Evolutionary conservation across 2,888 invertebrate genomes (phyloP), one percentile per base, ranked within the genome.

Genomic region (Callinectes sapidus): DNA sequence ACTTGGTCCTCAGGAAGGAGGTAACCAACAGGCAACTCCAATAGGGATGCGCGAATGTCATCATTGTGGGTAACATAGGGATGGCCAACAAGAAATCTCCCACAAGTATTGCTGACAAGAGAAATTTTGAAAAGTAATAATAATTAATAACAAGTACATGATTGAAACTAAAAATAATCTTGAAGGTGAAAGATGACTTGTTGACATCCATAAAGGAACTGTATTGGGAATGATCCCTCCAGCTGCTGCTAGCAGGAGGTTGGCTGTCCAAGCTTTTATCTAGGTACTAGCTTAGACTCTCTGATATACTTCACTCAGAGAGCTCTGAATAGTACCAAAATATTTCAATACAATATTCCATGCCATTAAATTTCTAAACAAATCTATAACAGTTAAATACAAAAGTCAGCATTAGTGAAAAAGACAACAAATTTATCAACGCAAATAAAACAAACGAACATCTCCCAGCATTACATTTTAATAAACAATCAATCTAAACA

Each of bases 221-320:
- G 89, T 89, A 16, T 54, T 89, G 86, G 55, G 28, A n/a, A 54
- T 48, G 54, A 2, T 39, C 39, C n/a, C 16, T n/a, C 61, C 35
- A 89, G 71, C 48, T 54, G 39, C 66, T 85, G 61, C 13, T 61
- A 28, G 32, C 61, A 5, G 23, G 35, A n/a, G 35, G 35, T 54
- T 42, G 42, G n/a, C 23, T 28, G 54, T 3, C 42, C 89, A 61
- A 89, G 55, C 18, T 54, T 86, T 92, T 39, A 16, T 92, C 92
- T 92, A 92, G 92, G 92, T 92, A 90, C 92, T 90, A 35, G 92
- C 90, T 90, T 92, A 92, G 90, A 92, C 90, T 42, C 90, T 87
- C 90, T 90, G 90, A 77, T 77, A 42, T 32, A 55, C 90, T 90
- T 54, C 8, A 77, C n/a, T 54, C 86, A 90, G 87, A 90, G 90